Base-by-base conservation (phyloP, 1,140 invertebrate genomes). In the Mizuhopecten yessoensis region DNA sequence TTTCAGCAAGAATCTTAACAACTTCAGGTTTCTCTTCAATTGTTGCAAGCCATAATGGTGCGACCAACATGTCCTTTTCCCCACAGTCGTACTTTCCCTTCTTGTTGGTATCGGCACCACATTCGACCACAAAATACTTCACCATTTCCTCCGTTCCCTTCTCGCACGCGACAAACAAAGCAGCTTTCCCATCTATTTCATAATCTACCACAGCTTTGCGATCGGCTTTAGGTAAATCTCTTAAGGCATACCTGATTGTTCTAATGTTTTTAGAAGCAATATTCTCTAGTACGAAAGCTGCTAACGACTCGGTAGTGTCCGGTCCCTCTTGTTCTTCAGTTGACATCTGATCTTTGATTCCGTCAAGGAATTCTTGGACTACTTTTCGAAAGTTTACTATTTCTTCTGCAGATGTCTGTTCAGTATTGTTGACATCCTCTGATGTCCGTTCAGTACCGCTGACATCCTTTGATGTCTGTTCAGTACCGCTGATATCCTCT, bases 91-190 rank as follows among this genome's bases (percentile, higher is more conserved):
- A 33, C 29, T 23, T 39, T 23, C 87, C 49, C n/a, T 86, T 42
- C 34, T 89, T 34, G 33, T 91, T 86, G 42, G 75, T 29, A 45
- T 91, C 34, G 13, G 75, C 86, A 34, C 42, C 34, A 88, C 90
- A 91, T 86, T 91, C 57, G 29, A 86, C 75, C 17, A 89, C 34
- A 29, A 91, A 75, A 39, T 88, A 91, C 29, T 33, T 86, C 0
- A 91, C 87, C 34, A 89, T 88, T 23, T 91, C 87, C 0, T 42
- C 39, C 75, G 42, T 57, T 42, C 34, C 87, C n/a, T 88, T 57
- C 33, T 91, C 87, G 34, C 87, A 88, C 15, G 90, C 90, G 0
- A 91, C n/a, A 87, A 91, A 91, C 13, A 91, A 33, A 15, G 90
- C 49, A 39, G 90, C 23, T 87, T 86, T 91, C 17, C 88, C 90